Base-by-base conservation (phyloP, 2,113 vertebrate species). In the Rhegmatorhina hoffmannsi region DNA sequence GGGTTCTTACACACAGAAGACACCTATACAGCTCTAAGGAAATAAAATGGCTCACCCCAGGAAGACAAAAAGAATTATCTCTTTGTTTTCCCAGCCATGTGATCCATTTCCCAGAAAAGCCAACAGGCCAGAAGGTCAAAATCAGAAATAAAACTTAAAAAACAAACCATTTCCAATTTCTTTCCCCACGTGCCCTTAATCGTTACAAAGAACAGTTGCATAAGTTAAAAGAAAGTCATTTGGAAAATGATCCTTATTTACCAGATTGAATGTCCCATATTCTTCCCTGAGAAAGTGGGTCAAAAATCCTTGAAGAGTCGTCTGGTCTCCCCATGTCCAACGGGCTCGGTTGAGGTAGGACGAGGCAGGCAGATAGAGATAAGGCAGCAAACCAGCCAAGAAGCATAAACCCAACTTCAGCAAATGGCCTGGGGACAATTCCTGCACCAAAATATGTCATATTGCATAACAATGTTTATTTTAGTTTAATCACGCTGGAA, bases 251-350 rank as follows among this genome's bases (percentile, higher is more conserved):
- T 62, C 56, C 60, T 63, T 76, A 92, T 92, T 98, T 98, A 99
- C 99, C 98, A 99, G 98, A 94, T 95, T 99, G 98, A 99, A 99
- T 20, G 99, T 99, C 96, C 99, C 99, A n/a, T 99, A 99, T 95
- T 99, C 99, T 94, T 98, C 97, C 96, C 99, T 98, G 94, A 99
- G 98, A 91, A 99, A 98, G 97, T 99, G 99, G 43, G 98, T 99
- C 93, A 99, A 95, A 94, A 99, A 98, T 58, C 99, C 99, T 34
- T 95, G 97, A 79, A 99, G 44, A n/a, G 98, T 98, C 15, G 99
- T 99, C 98, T 99, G 99, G 98, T 99, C 99, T 90, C 99, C 99
- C 99, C 99, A 99, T 94, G 98, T 99, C 99, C 99, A 99, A 66
- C 98, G 99, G 53, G 99, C 99, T 47, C 67, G 97, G 96, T 91